phyloP scores from a whole-genome alignment of 1,140 invertebrate genomes.

The Cheumatopsyche charites region DNA sequence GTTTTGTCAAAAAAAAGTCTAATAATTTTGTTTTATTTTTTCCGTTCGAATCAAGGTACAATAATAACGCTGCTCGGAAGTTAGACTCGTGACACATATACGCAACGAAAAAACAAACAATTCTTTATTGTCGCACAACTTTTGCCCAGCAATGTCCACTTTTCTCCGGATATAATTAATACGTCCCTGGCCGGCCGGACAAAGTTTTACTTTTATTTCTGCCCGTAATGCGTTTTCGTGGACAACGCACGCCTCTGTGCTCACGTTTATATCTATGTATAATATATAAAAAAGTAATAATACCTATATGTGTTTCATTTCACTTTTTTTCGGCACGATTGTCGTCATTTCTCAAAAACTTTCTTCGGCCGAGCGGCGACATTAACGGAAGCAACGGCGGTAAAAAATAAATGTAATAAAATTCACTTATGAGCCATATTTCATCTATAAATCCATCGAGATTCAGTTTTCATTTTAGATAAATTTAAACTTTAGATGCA shows the following conservation, averaged over 20 bases:
- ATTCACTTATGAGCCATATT: too few relatives aligned
- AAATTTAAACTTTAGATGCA: too few relatives aligned
- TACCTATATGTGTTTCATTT: too few relatives aligned
- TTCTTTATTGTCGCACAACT: conserved; percentile 9
- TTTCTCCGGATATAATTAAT: conserved; percentile 34
- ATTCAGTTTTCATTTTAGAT: too few relatives aligned
- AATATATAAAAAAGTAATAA: background rate
- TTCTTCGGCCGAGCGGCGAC: background rate
- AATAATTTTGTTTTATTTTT: too few relatives aligned
- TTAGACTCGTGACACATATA: background rate
- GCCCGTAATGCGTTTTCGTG: conserved; percentile 28
- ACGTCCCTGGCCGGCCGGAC: conserved; percentile 21
- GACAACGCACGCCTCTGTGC: background rate
- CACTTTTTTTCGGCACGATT: background rate
- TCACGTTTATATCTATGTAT: background rate
- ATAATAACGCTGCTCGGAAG: background rate
- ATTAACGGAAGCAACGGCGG: too few relatives aligned
- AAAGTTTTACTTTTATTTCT: conserved; percentile 37
- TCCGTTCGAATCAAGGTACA: background rate
- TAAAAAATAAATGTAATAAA: too few relatives aligned
- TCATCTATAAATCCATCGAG: too few relatives aligned
- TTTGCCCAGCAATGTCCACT: conserved; percentile 31
- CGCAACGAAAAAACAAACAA: conserved; percentile 10
- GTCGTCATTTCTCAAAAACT: conserved; percentile 14
- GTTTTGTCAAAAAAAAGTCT: too few relatives aligned